Evolutionary conservation across 2,113 vertebrate genomes (phyloP).

Genomic region (Python bivittatus): DNA sequence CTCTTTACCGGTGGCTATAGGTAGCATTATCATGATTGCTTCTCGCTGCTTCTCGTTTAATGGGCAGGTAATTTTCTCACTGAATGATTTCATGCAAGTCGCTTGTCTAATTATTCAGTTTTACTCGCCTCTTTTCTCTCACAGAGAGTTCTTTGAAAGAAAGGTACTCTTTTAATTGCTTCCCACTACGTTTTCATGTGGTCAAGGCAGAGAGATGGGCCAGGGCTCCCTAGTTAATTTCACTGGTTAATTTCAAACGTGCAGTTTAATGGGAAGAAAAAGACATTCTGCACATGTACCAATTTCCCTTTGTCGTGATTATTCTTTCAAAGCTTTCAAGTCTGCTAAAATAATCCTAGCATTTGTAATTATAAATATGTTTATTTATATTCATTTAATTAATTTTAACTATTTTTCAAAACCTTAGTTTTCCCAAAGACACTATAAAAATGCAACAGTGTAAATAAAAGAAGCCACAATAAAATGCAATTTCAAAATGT

Average conservation of each 20-base stretch:
- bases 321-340: not conserved
- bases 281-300: not conserved
- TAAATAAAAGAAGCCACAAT: not conserved
- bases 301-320: not conserved
- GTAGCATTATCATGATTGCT: conserved; percentile 51
- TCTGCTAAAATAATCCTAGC: not conserved
- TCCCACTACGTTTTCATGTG: conserved; percentile 6
- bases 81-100: conserved; percentile 66
- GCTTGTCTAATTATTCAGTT: conserved; percentile 55
- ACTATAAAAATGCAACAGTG: not conserved
- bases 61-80: conserved; percentile 73
- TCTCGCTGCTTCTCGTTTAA: conserved; percentile 54
- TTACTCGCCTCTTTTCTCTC: conserved; percentile 39
- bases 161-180: conserved; percentile 8
- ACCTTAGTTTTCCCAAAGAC: not conserved
- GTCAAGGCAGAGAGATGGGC: not conserved
- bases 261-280: not conserved
- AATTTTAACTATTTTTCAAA: not conserved
- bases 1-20: conserved; percentile 41
- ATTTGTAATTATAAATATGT: not conserved
- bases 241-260: not conserved
- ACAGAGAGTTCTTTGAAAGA: not conserved
- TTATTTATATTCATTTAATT: not conserved
- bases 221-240: not conserved
- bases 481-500: not conserved